Evolutionary conservation across 2,797 vertebrate species (phyloP), one percentile per base, ranked within the genome.

Genomic region (Denticeps clupeoides): DNA sequence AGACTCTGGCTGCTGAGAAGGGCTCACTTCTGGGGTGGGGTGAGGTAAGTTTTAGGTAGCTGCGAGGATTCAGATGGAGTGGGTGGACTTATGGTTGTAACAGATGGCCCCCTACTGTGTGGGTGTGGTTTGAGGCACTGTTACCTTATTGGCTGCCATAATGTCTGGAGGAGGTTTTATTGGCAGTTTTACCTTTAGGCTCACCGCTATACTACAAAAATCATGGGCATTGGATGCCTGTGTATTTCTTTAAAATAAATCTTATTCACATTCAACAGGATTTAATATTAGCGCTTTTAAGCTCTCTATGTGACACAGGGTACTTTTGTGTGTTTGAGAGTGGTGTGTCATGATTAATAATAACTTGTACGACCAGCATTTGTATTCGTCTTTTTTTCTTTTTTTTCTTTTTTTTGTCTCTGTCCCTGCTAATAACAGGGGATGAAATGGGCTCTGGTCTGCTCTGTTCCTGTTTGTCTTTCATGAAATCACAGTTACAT

Each of bases 91-190:
- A 63, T 59, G 49, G 55, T 55, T 55, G 57, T 63, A 57, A 60
- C 64, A 78, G 74, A 73, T 65, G 23, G 75, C 72, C 74, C 65
- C 81, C 75, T 74, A 60, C 55, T 45, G 72, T 68, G 80, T 73
- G 76, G 80, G 84, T 65, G 78, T 79, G 67, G 81, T 72, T 62
- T 53, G 63, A 38, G 53, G 47, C 51, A 56, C 54, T 45, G 65
- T 54, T 51, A 47, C 46, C 56, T 60, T 68, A 72, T 65, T 68
- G 68, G 65, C 49, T 73, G 62, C 50, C 53, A 43, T 16, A 26
- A 28, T 24, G 50, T 12, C 21, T 25, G 19, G 51, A 52, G 49
- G 23, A 35, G 42, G 47, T 47, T 33, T 58, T 52, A 58, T 47
- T 65, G 35, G 55, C 41, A 38, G 19, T 22, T 25, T 51, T 49